Conservation (phyloP, 1,140 invertebrate species). For the Mizuhopecten yessoensis region DNA sequence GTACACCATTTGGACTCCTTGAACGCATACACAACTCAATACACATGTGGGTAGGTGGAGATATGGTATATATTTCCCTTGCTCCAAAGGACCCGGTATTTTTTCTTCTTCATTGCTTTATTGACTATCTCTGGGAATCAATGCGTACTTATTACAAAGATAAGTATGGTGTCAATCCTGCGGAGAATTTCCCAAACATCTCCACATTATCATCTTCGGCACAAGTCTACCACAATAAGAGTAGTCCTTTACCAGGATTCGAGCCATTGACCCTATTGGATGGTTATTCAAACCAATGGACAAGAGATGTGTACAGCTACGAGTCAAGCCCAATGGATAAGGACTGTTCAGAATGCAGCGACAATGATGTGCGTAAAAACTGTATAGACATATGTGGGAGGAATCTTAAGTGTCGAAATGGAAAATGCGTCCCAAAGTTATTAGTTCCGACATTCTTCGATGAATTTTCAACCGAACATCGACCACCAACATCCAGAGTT, state of each 20-base stretch:
- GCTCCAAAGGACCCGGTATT: not conserved
- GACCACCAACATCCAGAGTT: not conserved
- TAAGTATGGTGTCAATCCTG: not conserved
- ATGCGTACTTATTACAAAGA: not conserved
- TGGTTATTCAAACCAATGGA: not conserved
- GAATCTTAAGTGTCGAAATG: not conserved
- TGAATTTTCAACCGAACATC: not conserved
- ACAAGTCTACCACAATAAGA: not conserved
- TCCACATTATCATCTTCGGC: not conserved
- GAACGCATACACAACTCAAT: not conserved
- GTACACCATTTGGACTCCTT: not conserved
- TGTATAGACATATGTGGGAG: not conserved
- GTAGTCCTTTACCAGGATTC: not conserved
- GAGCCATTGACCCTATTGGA: not conserved
- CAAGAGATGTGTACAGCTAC: not conserved
- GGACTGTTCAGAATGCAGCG: not conserved
- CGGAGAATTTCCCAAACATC: not conserved
- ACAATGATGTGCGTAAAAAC: not conserved
- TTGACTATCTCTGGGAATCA: not conserved
- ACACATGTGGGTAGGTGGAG: slow-evolving; percentile 34
- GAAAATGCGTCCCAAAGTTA: not conserved
- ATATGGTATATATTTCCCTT: not conserved
- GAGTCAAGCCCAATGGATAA: not conserved
- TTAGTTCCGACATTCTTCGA: not conserved
- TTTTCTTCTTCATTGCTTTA: slow-evolving; percentile 2